Percentiles rank a stretch among this genome's conserved stretches.
phyloP scores from a whole-genome alignment of 2,888 invertebrate genomes.

The Itoplectis maculator region DNA sequence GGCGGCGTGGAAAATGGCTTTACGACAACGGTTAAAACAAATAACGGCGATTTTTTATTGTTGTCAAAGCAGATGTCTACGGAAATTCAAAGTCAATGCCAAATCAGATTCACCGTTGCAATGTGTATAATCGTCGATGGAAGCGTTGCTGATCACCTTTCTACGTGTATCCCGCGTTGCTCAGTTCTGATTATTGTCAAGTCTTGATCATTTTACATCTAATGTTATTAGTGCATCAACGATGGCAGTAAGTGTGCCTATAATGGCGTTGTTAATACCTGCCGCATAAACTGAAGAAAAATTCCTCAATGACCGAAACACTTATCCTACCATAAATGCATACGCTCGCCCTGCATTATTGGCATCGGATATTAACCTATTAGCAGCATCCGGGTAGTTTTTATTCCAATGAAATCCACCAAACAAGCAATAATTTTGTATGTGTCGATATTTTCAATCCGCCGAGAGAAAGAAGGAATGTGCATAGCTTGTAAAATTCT shows the following conservation, averaged over 20 bases:
- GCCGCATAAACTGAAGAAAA: slow-evolving; percentile 7
- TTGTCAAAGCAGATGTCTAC: no score
- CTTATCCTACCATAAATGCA: not conserved
- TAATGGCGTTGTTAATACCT: not conserved
- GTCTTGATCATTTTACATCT: not conserved
- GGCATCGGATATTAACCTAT: not conserved
- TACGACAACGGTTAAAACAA: no score
- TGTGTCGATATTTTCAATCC: not conserved
- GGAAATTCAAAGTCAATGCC: not conserved
- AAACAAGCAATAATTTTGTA: not conserved
- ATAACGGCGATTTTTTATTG: no score
- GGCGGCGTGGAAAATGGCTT: slow-evolving; percentile 2
- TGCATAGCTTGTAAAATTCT: not conserved
- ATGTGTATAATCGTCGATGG: not conserved
- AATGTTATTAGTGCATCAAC: not conserved
- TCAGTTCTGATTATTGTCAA: not conserved
- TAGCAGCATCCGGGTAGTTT: slow-evolving; percentile 34
- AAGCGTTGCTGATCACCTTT: not conserved
- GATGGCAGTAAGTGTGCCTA: not conserved
- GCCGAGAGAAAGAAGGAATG: no score
- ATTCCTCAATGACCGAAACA: slow-evolving; percentile 4
- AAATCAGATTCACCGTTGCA: not conserved
- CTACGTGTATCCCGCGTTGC: not conserved
- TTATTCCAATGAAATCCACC: slow-evolving; percentile 37
- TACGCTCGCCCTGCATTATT: not conserved